Evolutionary conservation across 2,113 vertebrate genomes (phyloP).

Genomic region (Excalfactoria chinensis): DNA sequence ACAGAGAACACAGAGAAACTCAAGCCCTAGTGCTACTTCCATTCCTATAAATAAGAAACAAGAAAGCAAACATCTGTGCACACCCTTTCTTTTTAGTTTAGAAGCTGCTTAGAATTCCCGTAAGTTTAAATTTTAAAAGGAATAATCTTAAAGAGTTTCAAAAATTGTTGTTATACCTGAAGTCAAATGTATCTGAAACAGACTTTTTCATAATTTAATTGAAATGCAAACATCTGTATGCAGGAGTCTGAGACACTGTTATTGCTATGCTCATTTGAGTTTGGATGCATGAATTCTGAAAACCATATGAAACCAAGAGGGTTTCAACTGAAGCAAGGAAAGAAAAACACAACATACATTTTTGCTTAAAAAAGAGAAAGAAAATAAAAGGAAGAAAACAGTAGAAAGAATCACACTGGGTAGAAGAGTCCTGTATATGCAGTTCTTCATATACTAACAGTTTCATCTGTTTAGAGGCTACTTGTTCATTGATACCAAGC

Average conservation of each 20-base stretch:
- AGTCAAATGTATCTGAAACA: not conserved
- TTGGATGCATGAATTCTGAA: not conserved
- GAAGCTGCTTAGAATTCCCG: not conserved
- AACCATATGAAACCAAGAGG: not conserved
- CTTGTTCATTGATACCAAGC: not conserved
- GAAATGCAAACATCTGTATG: not conserved
- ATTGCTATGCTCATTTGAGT: not conserved
- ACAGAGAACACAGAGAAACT: not conserved
- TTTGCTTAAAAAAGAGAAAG: not conserved
- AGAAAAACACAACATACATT: not conserved
- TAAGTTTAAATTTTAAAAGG: not conserved
- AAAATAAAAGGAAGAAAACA: not conserved
- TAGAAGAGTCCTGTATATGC: not conserved
- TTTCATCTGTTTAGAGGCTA: not conserved
- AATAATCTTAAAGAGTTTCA: not conserved
- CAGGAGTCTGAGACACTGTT: not conserved
- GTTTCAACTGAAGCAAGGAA: not conserved
- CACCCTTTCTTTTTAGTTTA: not conserved
- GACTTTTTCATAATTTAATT: not conserved
- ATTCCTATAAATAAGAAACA: not conserved
- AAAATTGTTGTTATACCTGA: not conserved
- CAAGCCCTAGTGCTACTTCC: not conserved
- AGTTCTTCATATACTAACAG: not conserved
- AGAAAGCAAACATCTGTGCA: not conserved
- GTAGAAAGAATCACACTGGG: not conserved